Evolutionary conservation across 2,797 vertebrate genomes (phyloP).

Genomic region (Catharus ustulatus): DNA sequence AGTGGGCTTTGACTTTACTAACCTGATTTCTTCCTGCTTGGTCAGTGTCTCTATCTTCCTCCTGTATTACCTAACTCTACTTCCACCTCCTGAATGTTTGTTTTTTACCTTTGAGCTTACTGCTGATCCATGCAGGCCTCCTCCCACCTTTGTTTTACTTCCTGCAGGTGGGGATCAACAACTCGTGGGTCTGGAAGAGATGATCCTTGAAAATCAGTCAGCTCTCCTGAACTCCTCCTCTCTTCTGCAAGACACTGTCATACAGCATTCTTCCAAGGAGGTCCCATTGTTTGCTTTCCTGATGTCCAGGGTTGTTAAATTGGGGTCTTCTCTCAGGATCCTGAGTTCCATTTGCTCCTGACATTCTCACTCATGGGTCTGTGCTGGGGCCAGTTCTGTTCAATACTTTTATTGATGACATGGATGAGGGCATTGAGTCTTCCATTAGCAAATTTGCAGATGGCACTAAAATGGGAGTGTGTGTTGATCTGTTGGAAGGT

Average conservation of each 20-base stretch:
- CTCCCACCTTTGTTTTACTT: not conserved
- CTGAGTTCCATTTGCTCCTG: not conserved
- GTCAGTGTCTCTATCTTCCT: not conserved
- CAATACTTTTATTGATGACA: not conserved
- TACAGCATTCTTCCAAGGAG: not conserved
- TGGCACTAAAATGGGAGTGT: not conserved
- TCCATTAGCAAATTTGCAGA: not conserved
- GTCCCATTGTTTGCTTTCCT: not conserved
- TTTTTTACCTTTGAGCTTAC: not conserved
- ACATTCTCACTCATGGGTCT: not conserved
- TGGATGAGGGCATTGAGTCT: no score
- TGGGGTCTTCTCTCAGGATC: not conserved
- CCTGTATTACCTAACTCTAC: not conserved
- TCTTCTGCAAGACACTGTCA: not conserved
- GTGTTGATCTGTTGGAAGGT: fast-evolving
- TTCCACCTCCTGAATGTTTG: not conserved
- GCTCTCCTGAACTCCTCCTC: not conserved
- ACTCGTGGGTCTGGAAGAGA: not conserved
- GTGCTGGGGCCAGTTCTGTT: not conserved
- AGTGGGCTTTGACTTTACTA: not conserved
- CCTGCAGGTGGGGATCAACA: not conserved
- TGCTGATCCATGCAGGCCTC: not conserved
- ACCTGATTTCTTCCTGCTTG: not conserved
- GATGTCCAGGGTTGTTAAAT: not conserved
- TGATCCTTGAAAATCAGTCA: not conserved